phyloP scores from a whole-genome alignment of 1,140 invertebrate species.

The Diorhabda elongata region DNA sequence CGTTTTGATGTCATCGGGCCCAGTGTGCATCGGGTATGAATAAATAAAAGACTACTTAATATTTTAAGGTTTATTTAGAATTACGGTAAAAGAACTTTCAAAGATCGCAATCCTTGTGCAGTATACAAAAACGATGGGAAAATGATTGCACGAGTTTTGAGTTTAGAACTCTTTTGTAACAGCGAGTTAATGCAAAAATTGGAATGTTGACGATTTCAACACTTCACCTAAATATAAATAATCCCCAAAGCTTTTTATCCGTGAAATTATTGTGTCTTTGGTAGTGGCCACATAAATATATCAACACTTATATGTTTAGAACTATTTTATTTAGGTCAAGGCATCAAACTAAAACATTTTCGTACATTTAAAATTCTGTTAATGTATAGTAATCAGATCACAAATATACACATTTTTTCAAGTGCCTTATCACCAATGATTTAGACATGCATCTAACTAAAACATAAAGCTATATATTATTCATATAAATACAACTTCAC shows the following conservation, averaged over 20 bases:
- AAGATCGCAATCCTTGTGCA: background rate
- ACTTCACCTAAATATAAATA: conserved; percentile 1
- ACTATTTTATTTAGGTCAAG: background rate
- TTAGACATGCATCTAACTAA: conserved; percentile 35
- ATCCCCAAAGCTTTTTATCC: background rate
- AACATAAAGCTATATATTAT: conserved; percentile 32
- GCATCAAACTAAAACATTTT: conserved; percentile 1
- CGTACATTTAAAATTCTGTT: background rate
- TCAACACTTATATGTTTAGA: background rate
- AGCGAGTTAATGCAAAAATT: background rate
- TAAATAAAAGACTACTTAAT: no score
- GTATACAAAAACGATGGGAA: background rate
- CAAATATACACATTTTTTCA: conserved; percentile 6
- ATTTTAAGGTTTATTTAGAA: background rate
- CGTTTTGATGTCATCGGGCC: no score
- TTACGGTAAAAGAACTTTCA: background rate
- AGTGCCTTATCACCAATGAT: conserved; percentile 15
- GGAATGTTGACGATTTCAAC: background rate
- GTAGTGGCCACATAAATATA: no score
- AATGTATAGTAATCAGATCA: background rate
- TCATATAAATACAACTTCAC: conserved; percentile 26
- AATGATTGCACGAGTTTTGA: background rate
- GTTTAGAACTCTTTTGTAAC: background rate
- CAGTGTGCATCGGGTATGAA: no score
- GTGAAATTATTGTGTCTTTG: no score